Percentiles rank a stretch among this genome's conserved stretches.
Conservation (phyloP, 2,888 invertebrate species). For the Ophonus ardosiacus region DNA sequence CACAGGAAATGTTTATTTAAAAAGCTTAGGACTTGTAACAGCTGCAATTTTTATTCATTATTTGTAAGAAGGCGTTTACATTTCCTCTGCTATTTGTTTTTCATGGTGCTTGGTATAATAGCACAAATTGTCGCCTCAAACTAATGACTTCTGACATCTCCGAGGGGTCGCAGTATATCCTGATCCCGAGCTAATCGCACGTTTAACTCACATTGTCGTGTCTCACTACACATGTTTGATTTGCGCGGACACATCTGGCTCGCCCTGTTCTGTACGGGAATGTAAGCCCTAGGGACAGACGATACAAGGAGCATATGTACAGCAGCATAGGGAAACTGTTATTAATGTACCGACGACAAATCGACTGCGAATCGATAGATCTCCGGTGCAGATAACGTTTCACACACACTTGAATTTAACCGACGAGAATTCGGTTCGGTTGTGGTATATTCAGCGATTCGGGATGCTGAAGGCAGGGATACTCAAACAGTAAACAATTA, state of each 20-base stretch:
- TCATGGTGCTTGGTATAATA: not conserved
- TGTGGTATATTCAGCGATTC: constrained; percentile 16
- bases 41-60: too few relatives aligned
- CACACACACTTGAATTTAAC: constrained; percentile 72
- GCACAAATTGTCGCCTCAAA: constrained; percentile 6
- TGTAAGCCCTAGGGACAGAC: not conserved
- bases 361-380: constrained; percentile 73
- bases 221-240: constrained; percentile 48
- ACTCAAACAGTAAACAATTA: constrained; percentile 43
- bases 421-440: constrained; percentile 63
- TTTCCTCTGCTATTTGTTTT: not conserved
- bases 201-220: constrained; percentile 58
- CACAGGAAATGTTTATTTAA: too few relatives aligned
- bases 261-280: not conserved
- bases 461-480: not conserved
- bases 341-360: constrained; percentile 69
- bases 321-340: constrained; percentile 14
- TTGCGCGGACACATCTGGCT: constrained; percentile 41
- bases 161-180: constrained; percentile 22
- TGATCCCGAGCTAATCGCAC: constrained; percentile 34
- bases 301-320: not conserved
- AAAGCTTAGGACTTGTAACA: too few relatives aligned
- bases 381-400: constrained; percentile 72
- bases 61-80: not conserved
- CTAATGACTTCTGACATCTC: constrained; percentile 36